Conservation (phyloP, 2,113 vertebrate genomes). For the Indicator indicator region DNA sequence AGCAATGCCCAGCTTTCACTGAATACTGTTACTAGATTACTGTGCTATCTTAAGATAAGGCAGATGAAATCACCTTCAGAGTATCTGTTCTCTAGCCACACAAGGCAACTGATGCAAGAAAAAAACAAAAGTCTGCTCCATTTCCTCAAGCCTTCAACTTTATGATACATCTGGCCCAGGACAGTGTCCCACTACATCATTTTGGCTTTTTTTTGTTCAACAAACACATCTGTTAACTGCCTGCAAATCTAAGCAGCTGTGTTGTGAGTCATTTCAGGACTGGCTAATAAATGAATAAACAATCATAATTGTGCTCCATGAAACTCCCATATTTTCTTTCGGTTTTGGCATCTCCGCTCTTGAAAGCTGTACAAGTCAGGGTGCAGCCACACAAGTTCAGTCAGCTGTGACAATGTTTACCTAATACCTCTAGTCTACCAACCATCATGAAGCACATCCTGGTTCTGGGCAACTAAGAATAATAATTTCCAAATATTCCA, state of each 20-base stretch:
- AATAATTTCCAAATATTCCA: background rate
- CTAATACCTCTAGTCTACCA: background rate
- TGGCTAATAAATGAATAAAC: conserved; percentile 58
- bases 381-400: background rate
- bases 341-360: conserved; percentile 2
- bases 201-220: background rate
- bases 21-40: background rate
- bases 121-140: background rate
- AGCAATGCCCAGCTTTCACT: background rate
- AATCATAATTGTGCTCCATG: conserved; percentile 40
- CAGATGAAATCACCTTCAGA: conserved; percentile 24
- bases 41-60: background rate
- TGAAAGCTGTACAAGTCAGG: background rate
- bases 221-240: conserved; percentile 62
- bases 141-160: conserved; percentile 15
- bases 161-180: conserved; percentile 1
- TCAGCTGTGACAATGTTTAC: background rate
- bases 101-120: conserved; percentile 7
- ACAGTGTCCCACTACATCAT: conserved; percentile 35
- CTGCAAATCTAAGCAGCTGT: conserved; percentile 69
- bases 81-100: background rate
- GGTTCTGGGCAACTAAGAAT: background rate
- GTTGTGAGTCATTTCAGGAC: conserved; percentile 62
- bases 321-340: conserved; percentile 21
- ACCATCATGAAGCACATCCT: background rate